Conservation (phyloP, 1,140 invertebrate species). For the Leptinotarsa lineolata region DNA sequence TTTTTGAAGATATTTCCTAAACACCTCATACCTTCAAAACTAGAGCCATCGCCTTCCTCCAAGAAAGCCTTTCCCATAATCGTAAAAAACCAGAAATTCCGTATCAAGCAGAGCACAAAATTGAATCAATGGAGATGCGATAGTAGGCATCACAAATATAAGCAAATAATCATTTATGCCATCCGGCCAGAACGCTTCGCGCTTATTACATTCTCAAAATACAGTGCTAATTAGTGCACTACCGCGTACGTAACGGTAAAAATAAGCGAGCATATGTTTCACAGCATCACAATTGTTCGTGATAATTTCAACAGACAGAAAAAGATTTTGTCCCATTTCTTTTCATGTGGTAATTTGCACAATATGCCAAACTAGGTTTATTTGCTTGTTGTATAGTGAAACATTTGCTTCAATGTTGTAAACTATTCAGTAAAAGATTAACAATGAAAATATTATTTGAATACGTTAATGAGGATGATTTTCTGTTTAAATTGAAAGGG, state of each 20-base stretch:
- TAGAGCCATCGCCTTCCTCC: too few relatives aligned
- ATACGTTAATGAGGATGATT: too few relatives aligned
- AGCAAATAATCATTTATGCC: conserved; percentile 3
- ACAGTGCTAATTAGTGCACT: neutral
- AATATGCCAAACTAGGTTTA: conserved; percentile 6
- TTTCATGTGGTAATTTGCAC: neutral
- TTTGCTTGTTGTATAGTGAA: neutral
- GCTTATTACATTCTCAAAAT: neutral
- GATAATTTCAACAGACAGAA: neutral
- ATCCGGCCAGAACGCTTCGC: neutral
- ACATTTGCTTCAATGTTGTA: too few relatives aligned
- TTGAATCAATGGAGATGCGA: neutral
- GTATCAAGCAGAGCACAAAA: too few relatives aligned
- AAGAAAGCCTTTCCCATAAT: too few relatives aligned
- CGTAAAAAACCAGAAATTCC: too few relatives aligned
- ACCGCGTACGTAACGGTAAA: neutral
- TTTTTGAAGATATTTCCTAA: too few relatives aligned
- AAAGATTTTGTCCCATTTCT: neutral
- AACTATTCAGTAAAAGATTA: too few relatives aligned
- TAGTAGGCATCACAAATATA: neutral
- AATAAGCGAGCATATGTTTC: neutral
- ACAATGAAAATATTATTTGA: too few relatives aligned
- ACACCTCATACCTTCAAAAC: too few relatives aligned
- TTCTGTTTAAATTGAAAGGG: too few relatives aligned
- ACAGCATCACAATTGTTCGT: neutral